Percentiles rank a stretch among this genome's conserved stretches.
These are phyloP conservation scores for Anhinga rufa DNA, from an alignment of 2,113 vertebrate species.

Conservation along the genomic window DNA sequence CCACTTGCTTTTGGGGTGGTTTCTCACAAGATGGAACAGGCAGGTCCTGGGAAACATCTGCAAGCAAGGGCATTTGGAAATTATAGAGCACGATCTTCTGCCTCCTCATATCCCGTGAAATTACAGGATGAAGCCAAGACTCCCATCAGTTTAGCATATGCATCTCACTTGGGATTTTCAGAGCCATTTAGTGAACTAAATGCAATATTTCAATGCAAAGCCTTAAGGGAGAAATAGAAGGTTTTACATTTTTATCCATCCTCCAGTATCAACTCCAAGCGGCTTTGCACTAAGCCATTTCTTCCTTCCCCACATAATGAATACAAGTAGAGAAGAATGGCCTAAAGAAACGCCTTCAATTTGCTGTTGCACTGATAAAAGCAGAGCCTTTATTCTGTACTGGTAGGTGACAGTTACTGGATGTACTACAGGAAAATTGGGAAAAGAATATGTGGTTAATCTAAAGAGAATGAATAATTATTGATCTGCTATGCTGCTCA, in stretches of 20 bases:
- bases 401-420: not conserved
- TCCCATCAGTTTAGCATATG: not conserved
- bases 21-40: not conserved
- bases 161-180: not conserved
- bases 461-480: not conserved
- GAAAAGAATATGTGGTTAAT: too few species aligned
- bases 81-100: not conserved
- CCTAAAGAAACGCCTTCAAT: not conserved
- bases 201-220: not conserved
- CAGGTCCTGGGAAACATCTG: not conserved
- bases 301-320: not conserved
- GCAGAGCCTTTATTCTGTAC: not conserved
- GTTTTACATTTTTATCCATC: not conserved
- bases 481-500: not conserved
- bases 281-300: not conserved
- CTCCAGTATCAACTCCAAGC: not conserved
- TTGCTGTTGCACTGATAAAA: too few species aligned
- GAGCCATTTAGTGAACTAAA: not conserved
- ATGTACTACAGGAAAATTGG: not conserved
- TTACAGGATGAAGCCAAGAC: not conserved
- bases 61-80: not conserved
- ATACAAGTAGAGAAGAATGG: too few species aligned
- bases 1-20: not conserved
- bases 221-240: not conserved
- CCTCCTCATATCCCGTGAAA: not conserved